These are phyloP conservation scores for Geotrupes spiniger DNA, from an alignment of 2,888 invertebrate species.

Conservation along the genomic window DNA sequence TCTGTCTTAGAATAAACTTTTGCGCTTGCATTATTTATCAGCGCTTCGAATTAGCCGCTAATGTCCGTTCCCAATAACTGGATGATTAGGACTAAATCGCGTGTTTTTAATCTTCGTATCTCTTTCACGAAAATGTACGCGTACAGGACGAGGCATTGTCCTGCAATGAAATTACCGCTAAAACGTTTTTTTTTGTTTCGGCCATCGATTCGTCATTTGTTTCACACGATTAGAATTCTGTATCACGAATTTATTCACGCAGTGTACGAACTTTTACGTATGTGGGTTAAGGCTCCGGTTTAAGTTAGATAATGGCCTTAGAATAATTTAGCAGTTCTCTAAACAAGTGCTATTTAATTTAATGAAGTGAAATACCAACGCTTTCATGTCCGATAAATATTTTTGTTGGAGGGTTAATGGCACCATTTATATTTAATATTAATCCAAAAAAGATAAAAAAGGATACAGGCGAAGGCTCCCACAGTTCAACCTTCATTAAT, in stretches of 20 bases:
- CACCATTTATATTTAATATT: too few species aligned
- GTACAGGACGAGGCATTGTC: not conserved
- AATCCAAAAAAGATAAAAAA: too few species aligned
- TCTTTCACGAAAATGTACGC: not conserved
- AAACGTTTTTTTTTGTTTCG: too few species aligned
- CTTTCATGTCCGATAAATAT: conserved; percentile 4
- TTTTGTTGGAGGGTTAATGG: too few species aligned
- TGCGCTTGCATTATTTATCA: conserved; percentile 28
- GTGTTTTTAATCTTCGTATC: conserved; percentile 24
- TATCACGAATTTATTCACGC: conserved; percentile 3
- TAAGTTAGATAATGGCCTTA: conserved; percentile 3
- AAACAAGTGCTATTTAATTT: too few species aligned
- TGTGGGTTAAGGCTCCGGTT: conserved; percentile 12
- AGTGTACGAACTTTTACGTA: conserved; percentile 5
- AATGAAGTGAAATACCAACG: too few species aligned
- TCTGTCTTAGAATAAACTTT: conserved; percentile 9
- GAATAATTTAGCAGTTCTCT: conserved; percentile 3
- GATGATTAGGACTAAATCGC: conserved; percentile 27
- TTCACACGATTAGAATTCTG: too few species aligned
- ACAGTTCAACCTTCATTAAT: too few species aligned
- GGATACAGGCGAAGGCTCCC: too few species aligned
- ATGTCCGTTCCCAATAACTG: conserved; percentile 26
- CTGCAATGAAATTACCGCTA: too few species aligned
- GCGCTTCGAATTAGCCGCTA: conserved; percentile 25
- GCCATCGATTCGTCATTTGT: too few species aligned